Percentiles rank a stretch among this genome's conserved stretches.
phyloP scores from a whole-genome alignment of 2,113 vertebrate species.

The Capricornis sumatraensis region DNA sequence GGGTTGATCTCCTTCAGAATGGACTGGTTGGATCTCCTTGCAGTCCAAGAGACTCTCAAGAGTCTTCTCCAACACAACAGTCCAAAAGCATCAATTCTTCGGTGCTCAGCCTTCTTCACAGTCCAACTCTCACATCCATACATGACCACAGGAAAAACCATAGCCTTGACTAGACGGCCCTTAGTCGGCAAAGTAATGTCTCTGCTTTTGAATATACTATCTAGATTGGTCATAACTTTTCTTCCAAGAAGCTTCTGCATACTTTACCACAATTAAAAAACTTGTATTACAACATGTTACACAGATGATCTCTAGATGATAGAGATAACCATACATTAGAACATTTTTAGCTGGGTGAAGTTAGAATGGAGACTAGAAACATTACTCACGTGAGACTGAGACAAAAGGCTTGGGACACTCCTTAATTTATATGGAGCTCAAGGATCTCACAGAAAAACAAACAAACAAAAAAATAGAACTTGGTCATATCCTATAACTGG shows the following conservation, averaged over 20 bases:
- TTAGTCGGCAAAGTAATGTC: too few species aligned
- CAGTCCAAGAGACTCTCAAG: too few species aligned
- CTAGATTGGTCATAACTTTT: too few species aligned
- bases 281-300: neutral
- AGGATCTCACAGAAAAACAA: neutral
- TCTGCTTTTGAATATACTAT: too few species aligned
- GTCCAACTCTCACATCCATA: too few species aligned
- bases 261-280: neutral
- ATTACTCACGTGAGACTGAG: neutral
- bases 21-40: too few species aligned
- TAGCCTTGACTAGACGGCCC: too few species aligned
- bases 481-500: neutral
- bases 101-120: too few species aligned
- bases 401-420: neutral
- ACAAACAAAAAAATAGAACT: neutral
- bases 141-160: too few species aligned
- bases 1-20: too few species aligned
- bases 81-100: too few species aligned
- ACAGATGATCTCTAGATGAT: neutral
- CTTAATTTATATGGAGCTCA: neutral
- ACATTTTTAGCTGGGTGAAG: neutral
- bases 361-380: neutral
- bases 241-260: neutral
- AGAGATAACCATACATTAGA: neutral
- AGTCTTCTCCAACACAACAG: too few species aligned